Evolutionary conservation across 2,888 invertebrate species (phyloP), one percentile per base, ranked within the genome.

Genomic region (Alloplasta piceator): DNA sequence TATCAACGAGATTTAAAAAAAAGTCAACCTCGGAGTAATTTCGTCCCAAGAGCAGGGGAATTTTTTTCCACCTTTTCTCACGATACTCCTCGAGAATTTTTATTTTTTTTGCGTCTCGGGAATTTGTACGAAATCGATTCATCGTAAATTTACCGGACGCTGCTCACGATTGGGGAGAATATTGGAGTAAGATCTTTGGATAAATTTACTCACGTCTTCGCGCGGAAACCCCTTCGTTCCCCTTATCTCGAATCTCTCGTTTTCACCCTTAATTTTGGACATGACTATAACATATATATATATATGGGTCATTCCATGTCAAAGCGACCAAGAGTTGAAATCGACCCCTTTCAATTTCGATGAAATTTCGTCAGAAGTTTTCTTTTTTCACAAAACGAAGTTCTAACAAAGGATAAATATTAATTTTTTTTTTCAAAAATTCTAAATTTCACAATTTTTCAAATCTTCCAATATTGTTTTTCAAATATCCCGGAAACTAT

Each of bases 121-220:
- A 5, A 26, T 16, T 41, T 48, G 52, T 64, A 70, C 16, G 68
- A 36, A 79, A 64, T 79, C 74, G 79, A 70, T 79, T 74, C 74
- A 70, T 70, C 58, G 74, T 68, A 58, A 74, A 74, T 74, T 74
- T 68, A 52, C 64, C 38, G 50, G 68, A 79, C 74, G 39, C 58
- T 73, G 39, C 58, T 73, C 36, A 5, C 64, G 41, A 63, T 46
- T 52, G 1, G 3, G 26, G 26, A 26, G 79, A 70, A 79, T 79
- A 64, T 70, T 58, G 64, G 70, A 79, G 64, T 64, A 63, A 63
- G 79, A 79, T 79, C 64, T 68, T 68, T 50, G 74, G 63, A 79
- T 74, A 79, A 73, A 79, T 74, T 68, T 64, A 58, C 50, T 74
- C 58, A 46, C 68, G 70, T 74, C 74, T 56, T 9, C 46, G n/a